Conservation (phyloP, 2,888 invertebrate species). For the Dolichomitus sp. region DNA sequence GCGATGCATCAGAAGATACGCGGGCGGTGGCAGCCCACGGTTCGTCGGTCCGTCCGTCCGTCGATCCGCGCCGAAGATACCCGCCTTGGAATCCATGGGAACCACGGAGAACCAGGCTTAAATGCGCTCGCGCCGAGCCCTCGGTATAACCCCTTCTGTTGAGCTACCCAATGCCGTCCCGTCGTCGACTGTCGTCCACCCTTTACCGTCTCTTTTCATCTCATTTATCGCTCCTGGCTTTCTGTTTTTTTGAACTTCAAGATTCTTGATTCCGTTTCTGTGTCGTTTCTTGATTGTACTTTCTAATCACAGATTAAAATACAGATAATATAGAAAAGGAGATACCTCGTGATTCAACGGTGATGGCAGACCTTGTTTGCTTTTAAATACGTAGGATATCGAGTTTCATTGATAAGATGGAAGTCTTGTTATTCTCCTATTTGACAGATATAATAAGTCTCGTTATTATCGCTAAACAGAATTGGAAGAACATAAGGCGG, state of each 20-base stretch:
- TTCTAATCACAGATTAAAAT: neutral
- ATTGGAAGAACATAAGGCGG: no score
- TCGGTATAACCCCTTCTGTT: constrained; percentile 65
- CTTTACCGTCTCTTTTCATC: constrained; percentile 28
- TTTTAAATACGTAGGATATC: neutral
- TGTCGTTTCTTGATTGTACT: neutral
- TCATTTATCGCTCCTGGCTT: constrained; percentile 36
- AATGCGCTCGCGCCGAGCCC: constrained; percentile 71
- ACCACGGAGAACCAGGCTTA: constrained; percentile 83
- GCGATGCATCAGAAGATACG: constrained; percentile 86
- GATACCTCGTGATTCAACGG: neutral
- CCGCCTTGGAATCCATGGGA: constrained; percentile 85
- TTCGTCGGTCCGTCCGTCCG: constrained; percentile 79
- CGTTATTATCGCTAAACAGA: no score
- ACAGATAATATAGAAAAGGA: neutral
- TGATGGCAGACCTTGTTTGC: neutral
- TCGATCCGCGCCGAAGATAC: constrained; percentile 85
- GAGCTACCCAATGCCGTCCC: constrained; percentile 60
- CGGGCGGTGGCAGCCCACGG: constrained; percentile 84
- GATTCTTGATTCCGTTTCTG: neutral
- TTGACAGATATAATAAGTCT: no score
- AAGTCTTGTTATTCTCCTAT: no score
- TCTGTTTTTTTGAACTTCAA: constrained; percentile 54
- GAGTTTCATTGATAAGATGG: neutral
- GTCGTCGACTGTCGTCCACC: constrained; percentile 57